Evolutionary conservation across 2,888 invertebrate species (phyloP).

Genomic region (Syritta pipiens): DNA sequence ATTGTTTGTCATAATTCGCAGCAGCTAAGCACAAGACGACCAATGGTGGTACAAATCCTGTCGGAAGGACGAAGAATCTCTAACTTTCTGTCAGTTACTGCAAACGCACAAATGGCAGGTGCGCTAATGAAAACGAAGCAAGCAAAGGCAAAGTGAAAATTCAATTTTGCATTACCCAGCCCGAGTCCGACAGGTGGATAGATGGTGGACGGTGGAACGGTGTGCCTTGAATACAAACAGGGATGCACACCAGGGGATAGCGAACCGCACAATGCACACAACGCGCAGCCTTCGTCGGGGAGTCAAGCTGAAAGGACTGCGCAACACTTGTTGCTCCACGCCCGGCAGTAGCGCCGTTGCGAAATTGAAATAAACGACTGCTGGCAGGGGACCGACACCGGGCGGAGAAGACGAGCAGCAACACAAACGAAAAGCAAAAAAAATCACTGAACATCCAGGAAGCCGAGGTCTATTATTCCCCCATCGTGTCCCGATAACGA

Average conservation of each 20-base stretch:
- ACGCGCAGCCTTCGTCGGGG: background rate
- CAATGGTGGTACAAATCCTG: background rate
- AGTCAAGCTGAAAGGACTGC: background rate
- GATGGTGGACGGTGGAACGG: background rate
- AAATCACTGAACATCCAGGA: background rate
- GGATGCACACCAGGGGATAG: no score
- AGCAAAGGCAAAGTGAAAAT: conserved; percentile 33
- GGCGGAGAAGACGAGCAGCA: background rate
- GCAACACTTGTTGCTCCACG: conserved; percentile 42
- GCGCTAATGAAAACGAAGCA: conserved; percentile 54
- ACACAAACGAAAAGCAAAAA: background rate
- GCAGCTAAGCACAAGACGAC: background rate
- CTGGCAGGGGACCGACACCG: conserved; percentile 6
- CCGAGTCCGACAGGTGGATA: background rate
- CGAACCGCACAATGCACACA: conserved; percentile 3
- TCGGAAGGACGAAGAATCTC: background rate
- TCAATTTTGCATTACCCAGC: conserved; percentile 38
- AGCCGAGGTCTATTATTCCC: conserved; percentile 10
- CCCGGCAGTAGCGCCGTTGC: background rate
- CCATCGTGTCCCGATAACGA: conserved; percentile 17
- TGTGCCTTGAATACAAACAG: no score
- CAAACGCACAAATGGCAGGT: conserved; percentile 47
- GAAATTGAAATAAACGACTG: conserved; percentile 52
- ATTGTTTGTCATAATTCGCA: conserved; percentile 28
- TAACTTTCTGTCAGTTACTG: conserved; percentile 29